Evolutionary conservation across 1,140 invertebrate species (phyloP).

Genomic region (Cotesia vestalis): DNA sequence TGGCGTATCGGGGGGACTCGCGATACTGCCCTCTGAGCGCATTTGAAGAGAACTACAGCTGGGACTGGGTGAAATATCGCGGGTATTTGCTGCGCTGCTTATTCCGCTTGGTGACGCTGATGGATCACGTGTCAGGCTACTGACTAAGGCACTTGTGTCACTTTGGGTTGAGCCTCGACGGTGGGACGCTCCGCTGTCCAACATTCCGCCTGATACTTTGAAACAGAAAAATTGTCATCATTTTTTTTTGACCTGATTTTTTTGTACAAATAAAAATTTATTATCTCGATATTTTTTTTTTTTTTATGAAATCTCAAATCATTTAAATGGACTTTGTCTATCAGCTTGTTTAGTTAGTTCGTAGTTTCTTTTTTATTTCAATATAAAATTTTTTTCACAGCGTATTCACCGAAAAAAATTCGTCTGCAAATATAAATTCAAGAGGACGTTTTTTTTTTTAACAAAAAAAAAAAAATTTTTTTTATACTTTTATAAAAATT

Average conservation of each 20-base stretch:
- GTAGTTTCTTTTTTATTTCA: background rate
- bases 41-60: conserved; percentile 70
- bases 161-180: conserved; percentile 71
- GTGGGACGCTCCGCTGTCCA: conserved; percentile 61
- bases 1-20: conserved; percentile 66
- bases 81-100: conserved; percentile 66
- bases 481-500: too few species aligned
- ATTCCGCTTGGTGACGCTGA: conserved; percentile 68
- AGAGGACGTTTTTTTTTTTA: too few species aligned
- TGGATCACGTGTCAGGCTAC: conserved; percentile 70
- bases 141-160: conserved; percentile 74
- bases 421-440: background rate
- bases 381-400: background rate
- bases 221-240: conserved; percentile 35
- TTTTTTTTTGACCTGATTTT: conserved; percentile 2
- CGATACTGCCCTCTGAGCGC: conserved; percentile 64
- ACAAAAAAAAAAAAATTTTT: too few species aligned
- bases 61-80: conserved; percentile 71
- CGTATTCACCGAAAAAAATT: background rate
- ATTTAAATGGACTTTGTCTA: background rate
- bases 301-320: background rate
- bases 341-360: background rate
- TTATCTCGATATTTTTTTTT: background rate
- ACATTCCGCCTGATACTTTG: conserved; percentile 62
- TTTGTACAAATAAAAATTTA: background rate